Percentiles rank a stretch among this genome's conserved stretches.
Conservation (phyloP, 2,797 vertebrate genomes). For the Acropternis orthonyx region DNA sequence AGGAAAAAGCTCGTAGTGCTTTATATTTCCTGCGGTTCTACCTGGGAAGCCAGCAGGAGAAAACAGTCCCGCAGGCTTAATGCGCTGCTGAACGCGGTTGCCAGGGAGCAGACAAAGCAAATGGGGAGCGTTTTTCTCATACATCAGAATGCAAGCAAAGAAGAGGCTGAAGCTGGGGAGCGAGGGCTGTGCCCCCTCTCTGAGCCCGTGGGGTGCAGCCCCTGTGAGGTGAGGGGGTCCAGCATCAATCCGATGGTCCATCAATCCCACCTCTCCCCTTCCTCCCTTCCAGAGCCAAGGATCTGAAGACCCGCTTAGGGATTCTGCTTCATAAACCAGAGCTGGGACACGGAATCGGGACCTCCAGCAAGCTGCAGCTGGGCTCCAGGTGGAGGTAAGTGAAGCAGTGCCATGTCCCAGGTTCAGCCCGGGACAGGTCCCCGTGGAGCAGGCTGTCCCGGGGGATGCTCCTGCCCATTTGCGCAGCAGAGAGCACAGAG, state of each 20-base stretch:
- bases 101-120: slow-evolving; percentile 4
- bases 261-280: not conserved
- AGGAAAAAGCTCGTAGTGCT: not conserved
- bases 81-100: not conserved
- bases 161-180: not conserved
- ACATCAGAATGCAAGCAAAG: not conserved
- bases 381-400: slow-evolving; percentile 69
- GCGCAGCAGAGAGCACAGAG: not conserved
- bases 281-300: slow-evolving; percentile 84
- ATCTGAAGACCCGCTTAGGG: slow-evolving; percentile 86
- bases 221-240: rapidly evolving
- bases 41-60: not conserved
- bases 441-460: not conserved
- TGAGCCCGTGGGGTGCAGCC: not conserved
- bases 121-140: not conserved
- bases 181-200: not conserved
- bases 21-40: not conserved
- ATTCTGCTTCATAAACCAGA: slow-evolving; percentile 86
- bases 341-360: slow-evolving; percentile 48
- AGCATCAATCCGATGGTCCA: rapidly evolving
- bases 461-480: slow-evolving; percentile 4
- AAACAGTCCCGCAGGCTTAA: not conserved
- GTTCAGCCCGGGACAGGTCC: not conserved
- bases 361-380: slow-evolving; percentile 60
- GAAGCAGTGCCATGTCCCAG: not conserved